phyloP scores from a whole-genome alignment of 2,888 invertebrate genomes.

The Danaus chrysippus region DNA sequence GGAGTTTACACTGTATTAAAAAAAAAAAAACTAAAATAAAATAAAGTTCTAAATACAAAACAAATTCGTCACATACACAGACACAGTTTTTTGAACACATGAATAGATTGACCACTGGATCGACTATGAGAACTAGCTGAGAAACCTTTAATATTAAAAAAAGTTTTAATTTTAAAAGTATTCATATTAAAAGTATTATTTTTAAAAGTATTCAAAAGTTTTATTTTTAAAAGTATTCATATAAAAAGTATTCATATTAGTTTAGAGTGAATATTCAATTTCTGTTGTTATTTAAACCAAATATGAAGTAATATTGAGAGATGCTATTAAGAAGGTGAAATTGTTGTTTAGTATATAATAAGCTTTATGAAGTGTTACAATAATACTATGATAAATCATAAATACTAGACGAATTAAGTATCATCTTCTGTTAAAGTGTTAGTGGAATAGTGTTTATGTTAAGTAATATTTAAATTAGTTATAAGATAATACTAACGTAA shows the following conservation, averaged over 20 bases:
- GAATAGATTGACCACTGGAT: not conserved
- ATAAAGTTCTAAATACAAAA: not conserved
- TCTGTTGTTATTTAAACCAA: no score
- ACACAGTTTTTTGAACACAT: constrained; percentile 13
- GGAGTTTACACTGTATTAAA: no score
- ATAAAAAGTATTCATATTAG: no score
- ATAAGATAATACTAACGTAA: constrained; percentile 53
- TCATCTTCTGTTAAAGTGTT: no score
- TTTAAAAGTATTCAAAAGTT: not conserved
- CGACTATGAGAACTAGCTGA: not conserved
- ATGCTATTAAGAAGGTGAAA: no score
- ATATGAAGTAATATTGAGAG: no score
- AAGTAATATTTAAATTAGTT: not conserved
- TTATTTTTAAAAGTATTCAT: not conserved
- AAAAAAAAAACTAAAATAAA: constrained; percentile 7
- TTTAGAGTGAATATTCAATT: no score
- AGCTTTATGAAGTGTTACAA: no score
- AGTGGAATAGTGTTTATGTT: no score
- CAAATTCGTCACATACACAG: constrained; percentile 1
- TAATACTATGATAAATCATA: no score
- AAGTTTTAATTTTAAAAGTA: not conserved
- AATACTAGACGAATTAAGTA: no score
- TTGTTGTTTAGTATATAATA: no score
- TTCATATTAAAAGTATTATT: not conserved
- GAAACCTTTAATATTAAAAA: constrained; percentile 6